A percentile compares a stretch with the other conserved stretches of the same genome.
Evolutionary conservation across 2,888 invertebrate genomes (phyloP).

Genomic region (Euproctis similis): DNA sequence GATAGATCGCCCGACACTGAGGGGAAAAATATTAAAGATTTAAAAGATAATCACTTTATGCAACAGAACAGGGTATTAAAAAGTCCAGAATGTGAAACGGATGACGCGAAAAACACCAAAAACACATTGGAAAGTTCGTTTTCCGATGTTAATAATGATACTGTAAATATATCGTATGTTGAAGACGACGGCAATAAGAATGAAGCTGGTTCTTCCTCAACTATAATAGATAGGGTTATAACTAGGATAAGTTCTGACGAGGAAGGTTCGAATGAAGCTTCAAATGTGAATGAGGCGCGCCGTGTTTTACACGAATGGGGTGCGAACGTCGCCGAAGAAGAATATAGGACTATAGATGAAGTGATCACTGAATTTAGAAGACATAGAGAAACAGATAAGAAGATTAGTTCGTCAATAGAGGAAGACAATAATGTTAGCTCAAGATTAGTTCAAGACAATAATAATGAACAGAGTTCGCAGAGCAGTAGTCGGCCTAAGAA

Average conservation of each 20-base stretch:
- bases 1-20: slow-evolving; percentile 79
- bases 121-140: slow-evolving; percentile 52
- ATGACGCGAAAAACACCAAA: slow-evolving; percentile 28
- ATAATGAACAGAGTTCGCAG: slow-evolving; percentile 34
- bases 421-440: slow-evolving; percentile 29
- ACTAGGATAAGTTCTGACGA: slow-evolving; percentile 45
- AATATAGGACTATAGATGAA: slow-evolving; percentile 50
- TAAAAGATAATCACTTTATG: slow-evolving; percentile 53
- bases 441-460: no score
- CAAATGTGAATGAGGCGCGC: slow-evolving; percentile 31
- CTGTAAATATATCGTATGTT: slow-evolving; percentile 57
- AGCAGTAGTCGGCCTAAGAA: slow-evolving; percentile 42
- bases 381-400: slow-evolving; percentile 42
- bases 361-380: slow-evolving; percentile 51
- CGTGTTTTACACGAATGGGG: slow-evolving; percentile 42
- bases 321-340: slow-evolving; percentile 35
- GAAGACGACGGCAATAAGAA: slow-evolving; percentile 53
- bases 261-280: slow-evolving; percentile 34
- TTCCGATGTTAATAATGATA: slow-evolving; percentile 36
- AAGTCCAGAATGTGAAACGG: slow-evolving; percentile 34
- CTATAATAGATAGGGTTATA: slow-evolving; percentile 30
- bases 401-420: slow-evolving; percentile 30
- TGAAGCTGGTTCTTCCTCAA: slow-evolving; percentile 54
- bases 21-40: slow-evolving; percentile 43
- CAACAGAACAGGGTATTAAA: slow-evolving; percentile 64